Evolutionary conservation across 1,140 invertebrate genomes (phyloP).

Genomic region (Drosophila kohkoa): DNA sequence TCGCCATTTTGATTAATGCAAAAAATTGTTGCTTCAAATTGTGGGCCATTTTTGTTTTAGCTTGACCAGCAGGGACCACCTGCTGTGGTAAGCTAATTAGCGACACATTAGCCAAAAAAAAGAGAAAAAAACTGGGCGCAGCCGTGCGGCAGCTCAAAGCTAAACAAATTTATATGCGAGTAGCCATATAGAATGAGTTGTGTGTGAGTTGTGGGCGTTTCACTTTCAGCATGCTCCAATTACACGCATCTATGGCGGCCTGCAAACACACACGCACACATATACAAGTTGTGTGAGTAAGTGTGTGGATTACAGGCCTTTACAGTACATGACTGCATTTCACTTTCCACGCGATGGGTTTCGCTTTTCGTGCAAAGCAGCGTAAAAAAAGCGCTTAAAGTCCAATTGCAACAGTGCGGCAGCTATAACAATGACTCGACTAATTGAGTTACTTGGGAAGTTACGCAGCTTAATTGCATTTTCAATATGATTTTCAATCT

Average conservation of each 20-base stretch:
- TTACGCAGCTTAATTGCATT: constrained; percentile 43
- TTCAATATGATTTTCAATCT: constrained; percentile 29
- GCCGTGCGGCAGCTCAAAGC: constrained; percentile 53
- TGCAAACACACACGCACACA: not conserved
- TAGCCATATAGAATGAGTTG: not conserved
- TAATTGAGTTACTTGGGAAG: constrained; percentile 67
- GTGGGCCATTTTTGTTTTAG: constrained; percentile 30
- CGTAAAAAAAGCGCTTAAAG: constrained; percentile 69
- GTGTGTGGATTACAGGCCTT: constrained; percentile 7
- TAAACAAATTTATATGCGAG: constrained; percentile 60
- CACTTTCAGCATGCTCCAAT: constrained; percentile 58
- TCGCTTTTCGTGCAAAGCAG: constrained; percentile 68
- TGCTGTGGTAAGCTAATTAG: constrained; percentile 60
- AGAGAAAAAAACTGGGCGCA: constrained; percentile 48
- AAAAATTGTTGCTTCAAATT: constrained; percentile 4
- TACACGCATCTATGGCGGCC: constrained; percentile 25
- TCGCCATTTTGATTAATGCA: constrained; percentile 13
- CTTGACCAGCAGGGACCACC: constrained; percentile 2
- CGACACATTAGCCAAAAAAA: constrained; percentile 57
- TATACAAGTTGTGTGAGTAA: not conserved
- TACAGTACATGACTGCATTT: constrained; percentile 25
- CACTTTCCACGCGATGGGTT: constrained; percentile 57
- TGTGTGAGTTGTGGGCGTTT: constrained; percentile 33
- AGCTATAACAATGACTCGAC: constrained; percentile 49
- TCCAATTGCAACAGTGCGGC: constrained; percentile 47